phyloP scores from a whole-genome alignment of 2,113 vertebrate species.

The Picathartes gymnocephalus region DNA sequence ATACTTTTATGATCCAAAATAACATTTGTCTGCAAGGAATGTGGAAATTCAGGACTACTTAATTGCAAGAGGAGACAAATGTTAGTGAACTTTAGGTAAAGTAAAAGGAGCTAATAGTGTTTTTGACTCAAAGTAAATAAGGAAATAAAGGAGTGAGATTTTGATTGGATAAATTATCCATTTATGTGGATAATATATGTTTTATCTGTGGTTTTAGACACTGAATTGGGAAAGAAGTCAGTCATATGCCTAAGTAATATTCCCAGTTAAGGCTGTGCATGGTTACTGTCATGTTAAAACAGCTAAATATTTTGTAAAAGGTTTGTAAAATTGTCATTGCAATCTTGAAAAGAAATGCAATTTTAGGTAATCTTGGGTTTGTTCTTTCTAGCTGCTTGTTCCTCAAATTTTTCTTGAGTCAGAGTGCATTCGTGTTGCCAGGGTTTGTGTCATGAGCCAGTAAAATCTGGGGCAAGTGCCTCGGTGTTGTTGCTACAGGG shows the following conservation, averaged over 20 bases:
- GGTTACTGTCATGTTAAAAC: background rate
- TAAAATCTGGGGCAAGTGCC: background rate
- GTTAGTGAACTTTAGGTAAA: background rate
- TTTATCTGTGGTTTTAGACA: background rate
- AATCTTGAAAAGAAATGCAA: background rate
- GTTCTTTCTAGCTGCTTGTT: background rate
- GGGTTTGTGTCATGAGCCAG: background rate
- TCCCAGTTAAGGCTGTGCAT: background rate
- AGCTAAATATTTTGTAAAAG: background rate
- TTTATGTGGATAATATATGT: background rate
- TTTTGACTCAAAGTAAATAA: background rate
- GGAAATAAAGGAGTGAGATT: background rate
- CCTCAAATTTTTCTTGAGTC: background rate
- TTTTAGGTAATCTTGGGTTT: background rate
- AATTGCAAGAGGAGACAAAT: background rate
- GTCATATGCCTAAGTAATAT: background rate
- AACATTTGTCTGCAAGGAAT: background rate
- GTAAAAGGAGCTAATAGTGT: background rate
- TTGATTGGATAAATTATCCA: background rate
- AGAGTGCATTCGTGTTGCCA: background rate
- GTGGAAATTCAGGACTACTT: background rate
- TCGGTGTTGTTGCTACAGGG: background rate
- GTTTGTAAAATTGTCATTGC: background rate
- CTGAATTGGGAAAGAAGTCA: background rate
- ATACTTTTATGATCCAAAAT: background rate